A percentile compares a stretch with the other conserved stretches of the same genome.
These are phyloP conservation scores for Eunapius fragilis DNA, from an alignment of 37 sponge, comb jelly and placozoan species.

Conservation along the genomic window DNA sequence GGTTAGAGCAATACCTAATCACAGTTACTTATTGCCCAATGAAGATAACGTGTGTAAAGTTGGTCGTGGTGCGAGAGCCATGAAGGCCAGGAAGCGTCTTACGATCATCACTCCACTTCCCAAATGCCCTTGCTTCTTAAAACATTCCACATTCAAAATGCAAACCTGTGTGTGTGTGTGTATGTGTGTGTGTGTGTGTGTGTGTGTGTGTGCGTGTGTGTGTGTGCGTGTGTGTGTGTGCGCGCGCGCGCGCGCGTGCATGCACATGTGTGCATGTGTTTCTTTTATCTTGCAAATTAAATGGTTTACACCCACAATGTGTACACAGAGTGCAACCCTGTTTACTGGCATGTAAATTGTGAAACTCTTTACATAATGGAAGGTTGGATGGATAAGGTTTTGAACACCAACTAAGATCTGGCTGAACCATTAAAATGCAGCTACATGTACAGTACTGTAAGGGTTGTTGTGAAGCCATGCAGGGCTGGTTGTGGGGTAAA, in stretches of 20 bases:
- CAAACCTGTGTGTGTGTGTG: background rate
- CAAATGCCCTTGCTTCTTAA: no score
- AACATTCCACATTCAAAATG: background rate
- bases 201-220: no score
- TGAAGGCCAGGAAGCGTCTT: background rate
- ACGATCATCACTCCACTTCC: background rate
- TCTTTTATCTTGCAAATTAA: background rate
- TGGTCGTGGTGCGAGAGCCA: background rate
- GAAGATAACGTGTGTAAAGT: background rate
- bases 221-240: no score
- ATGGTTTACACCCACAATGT: background rate
- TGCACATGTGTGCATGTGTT: no score
- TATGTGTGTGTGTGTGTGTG: background rate
- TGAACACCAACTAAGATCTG: no score
- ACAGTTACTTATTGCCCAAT: background rate
- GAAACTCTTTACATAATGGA: background rate
- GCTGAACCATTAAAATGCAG: no score
- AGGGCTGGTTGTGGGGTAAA: no score
- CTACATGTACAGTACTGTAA: no score
- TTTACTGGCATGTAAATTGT: background rate
- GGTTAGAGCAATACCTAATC: slow-evolving; percentile 58
- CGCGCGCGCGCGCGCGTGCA: no score
- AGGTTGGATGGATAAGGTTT: background rate
- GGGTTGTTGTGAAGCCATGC: no score
- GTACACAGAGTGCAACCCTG: background rate